Evolutionary conservation across 2,888 invertebrate genomes (phyloP).

Genomic region (Eupithecia exiguata): DNA sequence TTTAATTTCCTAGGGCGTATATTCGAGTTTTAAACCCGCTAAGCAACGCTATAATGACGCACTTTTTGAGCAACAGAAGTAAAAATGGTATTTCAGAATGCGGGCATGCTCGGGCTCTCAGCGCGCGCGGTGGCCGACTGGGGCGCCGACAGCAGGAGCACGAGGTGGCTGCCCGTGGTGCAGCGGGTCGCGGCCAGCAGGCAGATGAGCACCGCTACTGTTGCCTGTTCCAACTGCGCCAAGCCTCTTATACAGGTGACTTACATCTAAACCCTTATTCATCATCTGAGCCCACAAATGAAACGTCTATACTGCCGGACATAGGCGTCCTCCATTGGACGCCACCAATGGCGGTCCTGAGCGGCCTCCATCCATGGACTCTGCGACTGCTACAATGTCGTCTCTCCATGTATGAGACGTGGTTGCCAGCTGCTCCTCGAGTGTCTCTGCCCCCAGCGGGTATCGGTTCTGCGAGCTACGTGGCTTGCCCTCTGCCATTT

Average conservation of each 20-base stretch:
- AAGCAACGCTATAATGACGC: too few species aligned
- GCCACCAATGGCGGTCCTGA: too few species aligned
- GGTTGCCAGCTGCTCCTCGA: too few species aligned
- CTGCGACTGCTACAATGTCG: too few species aligned
- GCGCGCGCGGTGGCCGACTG: conserved; percentile 88
- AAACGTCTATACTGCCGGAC: neutral
- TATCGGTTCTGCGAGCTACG: too few species aligned
- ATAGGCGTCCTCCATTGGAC: too few species aligned
- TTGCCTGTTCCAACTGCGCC: conserved; percentile 59
- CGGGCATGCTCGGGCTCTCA: conserved; percentile 87
- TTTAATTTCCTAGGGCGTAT: too few species aligned
- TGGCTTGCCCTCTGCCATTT: too few species aligned
- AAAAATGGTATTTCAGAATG: conserved; percentile 74
- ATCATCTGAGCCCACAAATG: neutral
- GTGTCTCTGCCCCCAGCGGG: too few species aligned
- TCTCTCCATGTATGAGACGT: too few species aligned
- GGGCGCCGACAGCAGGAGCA: conserved; percentile 83
- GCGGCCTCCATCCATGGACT: neutral
- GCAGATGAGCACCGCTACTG: conserved; percentile 47
- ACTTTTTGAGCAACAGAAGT: neutral
- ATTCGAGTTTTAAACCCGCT: too few species aligned
- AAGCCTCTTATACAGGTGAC: conserved; percentile 67
- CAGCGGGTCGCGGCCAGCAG: conserved; percentile 60
- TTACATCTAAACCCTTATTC: neutral
- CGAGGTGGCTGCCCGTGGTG: conserved; percentile 67